Percentiles rank a stretch among this genome's conserved stretches.
phyloP scores from a whole-genome alignment of 1,140 invertebrate species.

The Oreohelix idahoensis region DNA sequence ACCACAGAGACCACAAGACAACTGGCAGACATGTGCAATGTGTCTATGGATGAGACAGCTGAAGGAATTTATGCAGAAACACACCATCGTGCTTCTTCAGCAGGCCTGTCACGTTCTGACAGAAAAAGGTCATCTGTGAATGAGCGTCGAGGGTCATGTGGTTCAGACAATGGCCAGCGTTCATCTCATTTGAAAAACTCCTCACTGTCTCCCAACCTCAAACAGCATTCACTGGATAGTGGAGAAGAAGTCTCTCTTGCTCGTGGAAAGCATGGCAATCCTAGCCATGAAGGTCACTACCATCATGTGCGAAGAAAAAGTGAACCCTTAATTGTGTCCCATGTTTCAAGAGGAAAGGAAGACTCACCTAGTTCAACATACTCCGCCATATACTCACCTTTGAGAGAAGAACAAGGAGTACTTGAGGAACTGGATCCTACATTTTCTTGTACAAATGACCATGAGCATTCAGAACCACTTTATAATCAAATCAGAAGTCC shows the following conservation, averaged over 20 bases:
- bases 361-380: not conserved
- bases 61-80: conserved; percentile 42
- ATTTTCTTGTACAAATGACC: conserved; percentile 4
- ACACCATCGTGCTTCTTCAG: conserved; percentile 39
- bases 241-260: not conserved
- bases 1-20: conserved; percentile 69
- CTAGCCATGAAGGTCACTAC: conserved; percentile 11
- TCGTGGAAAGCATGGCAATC: not conserved
- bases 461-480: conserved; percentile 20
- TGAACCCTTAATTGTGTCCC: conserved; percentile 7
- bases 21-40: conserved; percentile 66
- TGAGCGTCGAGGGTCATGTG: conserved; percentile 39
- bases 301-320: conserved; percentile 28
- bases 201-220: conserved; percentile 36
- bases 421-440: not conserved
- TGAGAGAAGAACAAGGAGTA: conserved; percentile 1
- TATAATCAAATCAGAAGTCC: conserved; percentile 35
- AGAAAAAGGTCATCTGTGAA: conserved; percentile 48
- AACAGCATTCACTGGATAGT: conserved; percentile 34
- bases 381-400: conserved; percentile 18
- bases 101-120: conserved; percentile 48
- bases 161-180: conserved; percentile 12
- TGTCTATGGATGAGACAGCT: conserved; percentile 49
- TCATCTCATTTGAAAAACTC: conserved; percentile 1
- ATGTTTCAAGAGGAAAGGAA: not conserved